Conservation (phyloP, 2,797 vertebrate genomes). For the Halcyon leucocephala region DNA sequence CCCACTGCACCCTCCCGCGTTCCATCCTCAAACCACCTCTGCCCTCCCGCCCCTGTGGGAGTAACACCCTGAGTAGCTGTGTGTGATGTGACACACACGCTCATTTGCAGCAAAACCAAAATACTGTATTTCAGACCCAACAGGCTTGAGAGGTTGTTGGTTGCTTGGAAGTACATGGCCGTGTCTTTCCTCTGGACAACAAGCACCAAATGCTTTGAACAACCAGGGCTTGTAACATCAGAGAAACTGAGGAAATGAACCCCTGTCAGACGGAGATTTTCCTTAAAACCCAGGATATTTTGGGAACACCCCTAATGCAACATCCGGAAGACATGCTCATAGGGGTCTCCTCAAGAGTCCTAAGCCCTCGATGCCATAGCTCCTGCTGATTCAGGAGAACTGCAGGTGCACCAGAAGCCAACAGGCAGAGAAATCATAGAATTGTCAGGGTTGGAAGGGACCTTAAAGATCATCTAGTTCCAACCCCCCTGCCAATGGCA, state of each 20-base stretch:
- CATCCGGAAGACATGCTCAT: neutral
- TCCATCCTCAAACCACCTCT: neutral
- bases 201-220: neutral
- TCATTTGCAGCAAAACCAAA: neutral
- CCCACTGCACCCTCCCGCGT: rapidly evolving
- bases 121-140: neutral
- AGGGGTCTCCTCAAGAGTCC: neutral
- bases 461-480: no score
- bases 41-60: rapidly evolving
- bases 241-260: neutral
- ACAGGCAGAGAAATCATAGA: neutral
- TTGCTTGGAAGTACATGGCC: neutral
- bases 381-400: neutral
- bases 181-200: neutral
- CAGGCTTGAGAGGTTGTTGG: rapidly evolving
- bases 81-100: neutral
- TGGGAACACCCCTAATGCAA: neutral
- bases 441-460: no score
- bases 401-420: neutral
- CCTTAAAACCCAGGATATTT: neutral
- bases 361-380: neutral
- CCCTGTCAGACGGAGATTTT: neutral
- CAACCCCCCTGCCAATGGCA: no score
- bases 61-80: neutral
- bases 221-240: neutral